Evolutionary conservation across 2,113 vertebrate genomes (phyloP).

Genomic region (Emydura subglobosa): DNA sequence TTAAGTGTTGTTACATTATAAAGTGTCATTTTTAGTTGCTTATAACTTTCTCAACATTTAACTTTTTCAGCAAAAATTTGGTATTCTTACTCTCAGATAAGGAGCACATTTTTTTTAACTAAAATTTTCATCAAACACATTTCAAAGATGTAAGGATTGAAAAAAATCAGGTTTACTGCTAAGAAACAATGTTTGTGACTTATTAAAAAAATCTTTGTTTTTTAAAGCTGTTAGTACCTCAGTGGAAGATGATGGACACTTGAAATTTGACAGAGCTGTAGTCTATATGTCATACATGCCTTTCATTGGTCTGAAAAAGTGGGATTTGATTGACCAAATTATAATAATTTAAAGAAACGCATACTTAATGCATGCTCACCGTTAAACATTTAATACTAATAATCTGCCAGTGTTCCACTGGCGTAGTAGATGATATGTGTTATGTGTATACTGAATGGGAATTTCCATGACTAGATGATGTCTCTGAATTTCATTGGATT

Average conservation of each 20-base stretch:
- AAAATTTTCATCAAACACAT: not conserved
- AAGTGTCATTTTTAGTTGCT: not conserved
- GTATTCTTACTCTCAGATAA: not conserved
- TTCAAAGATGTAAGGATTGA: slow-evolving; percentile 7
- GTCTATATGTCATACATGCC: not conserved
- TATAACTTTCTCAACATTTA: not conserved
- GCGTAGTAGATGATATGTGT: fast-evolving
- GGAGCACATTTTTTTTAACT: not conserved
- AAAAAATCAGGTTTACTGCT: not conserved
- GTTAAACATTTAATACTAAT: not conserved
- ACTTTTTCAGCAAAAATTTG: not conserved
- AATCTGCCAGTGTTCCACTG: not conserved
- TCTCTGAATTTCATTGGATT: not conserved
- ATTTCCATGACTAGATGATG: not conserved
- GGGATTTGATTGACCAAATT: not conserved
- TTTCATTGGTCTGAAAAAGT: not conserved
- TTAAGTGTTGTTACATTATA: not conserved
- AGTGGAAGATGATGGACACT: not conserved
- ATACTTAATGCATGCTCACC: not conserved
- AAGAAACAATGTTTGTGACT: not conserved
- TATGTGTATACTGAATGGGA: not conserved
- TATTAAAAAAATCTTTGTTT: not conserved
- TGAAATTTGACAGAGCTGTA: not conserved
- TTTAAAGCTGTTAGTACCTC: not conserved
- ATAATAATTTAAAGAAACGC: fast-evolving